Conservation (phyloP, 2,888 invertebrate genomes). For the Sinhomidia bicolor region DNA sequence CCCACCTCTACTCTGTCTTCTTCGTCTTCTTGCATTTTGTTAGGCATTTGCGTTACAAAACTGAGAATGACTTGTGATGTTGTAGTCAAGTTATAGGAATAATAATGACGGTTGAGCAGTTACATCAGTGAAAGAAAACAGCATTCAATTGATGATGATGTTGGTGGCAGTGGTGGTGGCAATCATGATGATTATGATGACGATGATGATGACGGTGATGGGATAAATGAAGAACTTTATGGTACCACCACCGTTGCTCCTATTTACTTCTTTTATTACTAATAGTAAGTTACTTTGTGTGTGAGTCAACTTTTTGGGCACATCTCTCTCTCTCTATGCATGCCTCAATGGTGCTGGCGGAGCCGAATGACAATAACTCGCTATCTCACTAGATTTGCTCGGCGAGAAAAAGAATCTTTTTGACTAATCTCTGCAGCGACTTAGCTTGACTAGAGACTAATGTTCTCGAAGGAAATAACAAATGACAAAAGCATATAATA, state of each 20-base stretch:
- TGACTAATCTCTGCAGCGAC: constrained; percentile 74
- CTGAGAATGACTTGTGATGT: constrained; percentile 54
- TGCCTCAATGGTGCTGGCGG: constrained; percentile 46
- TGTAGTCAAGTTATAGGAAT: constrained; percentile 50
- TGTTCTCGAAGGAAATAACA: constrained; percentile 72
- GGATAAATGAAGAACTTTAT: constrained; percentile 70
- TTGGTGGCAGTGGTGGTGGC: no score
- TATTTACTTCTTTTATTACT: constrained; percentile 41
- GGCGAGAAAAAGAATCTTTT: constrained; percentile 71
- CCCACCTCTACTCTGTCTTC: constrained; percentile 12
- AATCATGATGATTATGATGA: no score
- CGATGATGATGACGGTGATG: constrained; percentile 67
- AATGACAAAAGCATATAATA: constrained; percentile 70
- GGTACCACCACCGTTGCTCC: constrained; percentile 54
- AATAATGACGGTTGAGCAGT: constrained; percentile 60
- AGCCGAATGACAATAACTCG: constrained; percentile 56
- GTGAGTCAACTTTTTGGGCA: constrained; percentile 56
- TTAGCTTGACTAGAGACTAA: constrained; percentile 72
- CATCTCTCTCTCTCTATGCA: constrained; percentile 30
- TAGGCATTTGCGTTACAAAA: not conserved
- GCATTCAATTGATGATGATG: constrained; percentile 68
- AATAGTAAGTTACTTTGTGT: constrained; percentile 56
- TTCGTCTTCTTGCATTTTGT: no score
- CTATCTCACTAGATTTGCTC: constrained; percentile 70
- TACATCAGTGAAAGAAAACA: constrained; percentile 61